Evolutionary conservation across 2,888 invertebrate genomes (phyloP), one percentile per base, ranked within the genome.

Genomic region (Synanthedon vespiformis): DNA sequence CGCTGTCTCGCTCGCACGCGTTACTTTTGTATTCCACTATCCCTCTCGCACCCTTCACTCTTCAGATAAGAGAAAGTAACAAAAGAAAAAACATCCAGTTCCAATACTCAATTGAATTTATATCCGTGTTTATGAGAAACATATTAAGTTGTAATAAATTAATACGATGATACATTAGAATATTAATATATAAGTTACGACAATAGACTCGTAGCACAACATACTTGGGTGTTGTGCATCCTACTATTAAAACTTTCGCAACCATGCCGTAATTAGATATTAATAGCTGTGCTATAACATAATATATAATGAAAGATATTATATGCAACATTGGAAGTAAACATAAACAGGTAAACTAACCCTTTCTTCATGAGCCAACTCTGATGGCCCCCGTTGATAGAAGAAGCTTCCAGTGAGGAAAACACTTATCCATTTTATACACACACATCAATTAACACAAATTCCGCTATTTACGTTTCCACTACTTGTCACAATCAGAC

Each of bases 331-430:
- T 58, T 62, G 47, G 64, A 70, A 70, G 78, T 80, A 79, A 80
- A 80, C 78, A 78, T 77, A 81, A 80, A 83, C 82, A 84, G 77
- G 74, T 72, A 77, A 81, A 87, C 86, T 83, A 78, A 86, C 87
- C 87, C 86, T 82, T 86, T 86, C 86, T 85, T 87, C 87, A 87
- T 87, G 85, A 86, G 86, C 84, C 86, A 80, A 73, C 82, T 81
- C 76, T 76, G 77, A 76, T 80, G 77, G 81, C 77, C 76, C 77
- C 83, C 66, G 80, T 82, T 72, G 83, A 68, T 74, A 72, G 76
- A 81, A 75, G 74, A 80, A 79, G 76, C 72, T 75, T 80, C 81
- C 83, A 75, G 63, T 70, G 71, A 68, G 72, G 80, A 75, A 78
- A 76, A 79, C 79, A 80, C 81, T 79, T 76, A 85, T 85, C 84